These are phyloP conservation scores for Neodiprion pinetum DNA, from an alignment of 1,140 invertebrate species.

Conservation along the genomic window DNA sequence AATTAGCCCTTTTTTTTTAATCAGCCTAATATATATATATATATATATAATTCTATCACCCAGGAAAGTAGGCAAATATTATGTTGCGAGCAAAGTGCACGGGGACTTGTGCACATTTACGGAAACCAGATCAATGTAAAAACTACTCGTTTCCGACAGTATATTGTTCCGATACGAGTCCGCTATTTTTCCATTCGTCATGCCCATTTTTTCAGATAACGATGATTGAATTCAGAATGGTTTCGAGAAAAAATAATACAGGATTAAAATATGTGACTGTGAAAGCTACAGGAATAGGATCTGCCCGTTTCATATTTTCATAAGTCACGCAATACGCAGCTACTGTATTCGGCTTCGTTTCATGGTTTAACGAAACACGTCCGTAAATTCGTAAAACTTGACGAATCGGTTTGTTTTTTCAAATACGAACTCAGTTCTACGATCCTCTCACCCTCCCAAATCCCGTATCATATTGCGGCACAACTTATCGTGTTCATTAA, in stretches of 20 bases:
- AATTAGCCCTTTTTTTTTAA: no score
- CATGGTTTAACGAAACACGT: neutral
- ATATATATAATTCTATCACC: neutral
- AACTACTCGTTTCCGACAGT: slow-evolving; percentile 12
- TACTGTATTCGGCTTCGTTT: neutral
- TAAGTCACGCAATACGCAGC: neutral
- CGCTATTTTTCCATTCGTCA: slow-evolving; percentile 28
- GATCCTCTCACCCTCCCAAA: no score
- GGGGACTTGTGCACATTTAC: neutral
- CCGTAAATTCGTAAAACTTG: slow-evolving; percentile 3
- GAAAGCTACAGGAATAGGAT: no score
- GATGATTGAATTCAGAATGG: slow-evolving; percentile 11
- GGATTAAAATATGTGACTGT: no score
- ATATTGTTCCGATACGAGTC: slow-evolving; percentile 18
- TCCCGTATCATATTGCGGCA: no score
- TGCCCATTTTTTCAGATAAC: slow-evolving; percentile 14
- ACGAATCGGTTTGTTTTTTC: neutral
- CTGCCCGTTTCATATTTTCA: no score
- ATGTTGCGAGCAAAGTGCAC: slow-evolving; percentile 10
- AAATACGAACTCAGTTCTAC: no score
- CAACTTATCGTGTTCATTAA: no score
- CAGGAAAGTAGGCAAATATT: slow-evolving; percentile 10
- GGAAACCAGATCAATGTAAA: neutral
- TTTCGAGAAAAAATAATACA: neutral
- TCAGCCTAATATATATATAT: no score